A percentile compares a stretch with the other conserved stretches of the same genome.
phyloP scores from a whole-genome alignment of 2,888 invertebrate species.

The Dicyrtomina minuta region DNA sequence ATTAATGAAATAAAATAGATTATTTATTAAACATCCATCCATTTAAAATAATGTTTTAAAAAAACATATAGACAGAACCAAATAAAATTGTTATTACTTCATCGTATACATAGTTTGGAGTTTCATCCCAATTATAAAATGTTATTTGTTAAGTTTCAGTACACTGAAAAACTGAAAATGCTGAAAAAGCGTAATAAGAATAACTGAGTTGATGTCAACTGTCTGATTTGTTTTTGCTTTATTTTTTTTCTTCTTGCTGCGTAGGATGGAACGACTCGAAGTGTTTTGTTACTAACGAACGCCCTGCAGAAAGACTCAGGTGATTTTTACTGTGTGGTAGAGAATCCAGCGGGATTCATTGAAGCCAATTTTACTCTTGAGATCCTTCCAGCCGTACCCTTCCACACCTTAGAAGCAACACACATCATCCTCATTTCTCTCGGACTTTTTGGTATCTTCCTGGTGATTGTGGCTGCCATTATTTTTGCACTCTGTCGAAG shows the following conservation, averaged over 20 bases:
- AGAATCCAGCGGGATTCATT: conserved; percentile 82
- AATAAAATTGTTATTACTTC: too few species aligned
- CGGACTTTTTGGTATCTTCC: conserved; percentile 52
- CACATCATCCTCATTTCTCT: conserved; percentile 74
- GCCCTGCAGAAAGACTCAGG: conserved; percentile 69
- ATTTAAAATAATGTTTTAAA: too few species aligned
- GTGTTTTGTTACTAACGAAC: conserved; percentile 74
- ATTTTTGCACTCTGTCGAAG: conserved; percentile 61
- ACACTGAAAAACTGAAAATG: too few species aligned
- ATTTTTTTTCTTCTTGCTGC: background rate
- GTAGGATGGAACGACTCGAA: conserved; percentile 55
- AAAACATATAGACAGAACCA: too few species aligned
- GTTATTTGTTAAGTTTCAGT: too few species aligned
- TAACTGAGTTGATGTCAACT: background rate
- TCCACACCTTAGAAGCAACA: conserved; percentile 65
- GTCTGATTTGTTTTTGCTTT: background rate
- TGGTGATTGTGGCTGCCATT: conserved; percentile 50
- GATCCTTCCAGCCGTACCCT: conserved; percentile 76
- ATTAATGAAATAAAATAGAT: too few species aligned
- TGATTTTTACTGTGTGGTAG: conserved; percentile 85
- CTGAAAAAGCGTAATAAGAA: too few species aligned
- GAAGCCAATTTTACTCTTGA: conserved; percentile 87
- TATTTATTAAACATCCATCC: too few species aligned
- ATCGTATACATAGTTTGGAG: too few species aligned
- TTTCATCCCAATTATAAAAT: too few species aligned